Evolutionary conservation across 2,113 vertebrate species (phyloP), one percentile per base, ranked within the genome.

Genomic region (Carettochelys insculpta): DNA sequence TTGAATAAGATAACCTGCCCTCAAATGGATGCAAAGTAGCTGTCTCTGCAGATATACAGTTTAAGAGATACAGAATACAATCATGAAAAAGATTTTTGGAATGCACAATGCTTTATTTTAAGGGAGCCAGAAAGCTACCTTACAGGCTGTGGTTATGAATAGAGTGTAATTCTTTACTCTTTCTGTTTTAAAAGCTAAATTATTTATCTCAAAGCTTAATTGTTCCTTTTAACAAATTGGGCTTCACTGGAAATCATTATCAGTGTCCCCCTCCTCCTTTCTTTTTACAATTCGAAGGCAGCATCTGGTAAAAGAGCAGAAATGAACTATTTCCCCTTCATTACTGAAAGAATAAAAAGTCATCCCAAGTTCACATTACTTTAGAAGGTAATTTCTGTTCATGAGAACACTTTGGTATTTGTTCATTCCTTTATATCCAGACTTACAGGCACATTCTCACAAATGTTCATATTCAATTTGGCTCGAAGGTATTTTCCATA

Each of bases 11-110:
- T 90, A 96, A 95, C 86, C 90, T 88, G 89, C 86, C 88, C 91
- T 91, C 95, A 95, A 95, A 96, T 91, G 95, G 92, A 96, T 80
- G 86, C 92, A 95, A 93, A 97, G 92, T 94, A 93, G 83, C 94
- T 91, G 94, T 78, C 83, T 76, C 3, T 82, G 92, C 94, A 96
- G 56, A 91, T 31, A 78, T 93, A 47, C 58, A 71, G 75, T 68
- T 92, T 77, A 81, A 77, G 84, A 93, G 77, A 82, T 24, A 58
- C 27, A 87, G 80, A 92, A 91, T 20, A 86, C 81, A 94, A 94
- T 68, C 77, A 80, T 38, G 91, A 86, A 87, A 89, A 77, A 6
- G 45, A 1, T 6, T 65, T 84, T 92, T 80, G 2, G 0, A 90
- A 81, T 29, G n/a, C 80, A 95, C 88, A 94, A 90, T 79, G 56